Base-by-base conservation (phyloP, 2,888 invertebrate species). In the Pheosia gnoma region DNA sequence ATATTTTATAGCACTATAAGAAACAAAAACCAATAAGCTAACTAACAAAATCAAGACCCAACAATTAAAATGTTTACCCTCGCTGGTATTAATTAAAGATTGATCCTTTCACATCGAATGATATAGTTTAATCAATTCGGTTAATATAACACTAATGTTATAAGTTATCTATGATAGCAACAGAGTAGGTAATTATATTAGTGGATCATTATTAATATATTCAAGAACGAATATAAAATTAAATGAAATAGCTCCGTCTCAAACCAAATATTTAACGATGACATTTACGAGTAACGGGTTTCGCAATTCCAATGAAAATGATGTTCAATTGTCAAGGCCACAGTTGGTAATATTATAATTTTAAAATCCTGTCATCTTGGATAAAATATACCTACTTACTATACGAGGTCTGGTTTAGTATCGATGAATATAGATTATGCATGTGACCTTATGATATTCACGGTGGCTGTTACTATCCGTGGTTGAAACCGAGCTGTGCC, bases 261-360 rank as follows among this genome's bases (percentile, higher is more conserved):
- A 67, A 70, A 36, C 51, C 56, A 49, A 66, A 59, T 62, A 66
- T 66, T 70, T 61, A 72, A 74, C 61, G 64, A 67, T 62, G 84
- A 80, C 83, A 82, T 85, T 86, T 73, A 13, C 57, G 60, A 72
- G 68, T 73, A 74, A 74, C 66, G 54, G 66, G 57, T 72, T 85
- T 82, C 76, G 77, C 79, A 82, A 80, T 82, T 78, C 71, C 76
- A 82, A 82, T 55, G 37, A 38, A 58, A 53, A 53, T 55, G 10
- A 38, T 55, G 56, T 63, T 57, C 56, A 78, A 74, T 64, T 78
- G 80, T 82, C 85, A 87, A 86, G 86, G 87, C 62, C 74, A 64
- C 66, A 37, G 69, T 75, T 70, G 70, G 59, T 70, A 72, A 73
- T 66, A 58, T 57, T 59, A 52, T 38, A 54, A 54, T 54, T 10